A percentile compares a stretch with the other conserved stretches of the same genome.
These are phyloP conservation scores for Acrocephalus arundinaceus DNA, from an alignment of 2,113 vertebrate genomes.

Conservation along the genomic window DNA sequence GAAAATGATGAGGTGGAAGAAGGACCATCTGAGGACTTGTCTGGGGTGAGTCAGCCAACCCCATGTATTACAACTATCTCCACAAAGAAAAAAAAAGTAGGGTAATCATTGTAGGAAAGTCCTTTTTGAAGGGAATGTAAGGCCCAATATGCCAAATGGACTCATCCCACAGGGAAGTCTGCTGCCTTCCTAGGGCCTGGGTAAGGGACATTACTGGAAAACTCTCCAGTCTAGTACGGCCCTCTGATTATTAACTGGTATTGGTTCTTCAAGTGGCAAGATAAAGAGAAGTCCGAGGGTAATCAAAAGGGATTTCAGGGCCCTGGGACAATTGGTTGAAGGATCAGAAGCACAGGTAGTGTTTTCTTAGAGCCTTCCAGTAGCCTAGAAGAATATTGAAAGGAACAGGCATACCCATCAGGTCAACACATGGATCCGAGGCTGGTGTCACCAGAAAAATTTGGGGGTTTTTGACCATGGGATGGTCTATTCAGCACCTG, in stretches of 20 bases:
- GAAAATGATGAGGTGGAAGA: background rate
- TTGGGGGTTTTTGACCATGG: background rate
- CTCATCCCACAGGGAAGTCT: background rate
- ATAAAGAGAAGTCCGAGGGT: too few relatives aligned
- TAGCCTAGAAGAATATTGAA: background rate
- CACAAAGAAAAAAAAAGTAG: background rate
- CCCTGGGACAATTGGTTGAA: background rate
- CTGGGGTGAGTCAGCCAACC: background rate
- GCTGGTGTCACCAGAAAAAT: background rate
- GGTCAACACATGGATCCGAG: background rate
- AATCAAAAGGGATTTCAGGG: background rate
- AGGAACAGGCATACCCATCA: background rate
- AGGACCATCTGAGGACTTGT: background rate
- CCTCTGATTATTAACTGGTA: too few relatives aligned
- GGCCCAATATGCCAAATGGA: background rate
- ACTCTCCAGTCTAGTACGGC: too few relatives aligned
- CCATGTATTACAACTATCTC: background rate
- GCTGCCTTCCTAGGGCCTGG: background rate
- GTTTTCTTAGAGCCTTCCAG: background rate
- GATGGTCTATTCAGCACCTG: background rate
- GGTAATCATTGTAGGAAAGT: background rate
- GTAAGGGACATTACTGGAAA: background rate
- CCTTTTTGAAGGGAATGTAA: background rate
- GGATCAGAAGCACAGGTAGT: background rate
- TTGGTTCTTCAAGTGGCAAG: too few relatives aligned